Base-by-base conservation (phyloP, 2,113 vertebrate species). In the Strigops habroptila region DNA sequence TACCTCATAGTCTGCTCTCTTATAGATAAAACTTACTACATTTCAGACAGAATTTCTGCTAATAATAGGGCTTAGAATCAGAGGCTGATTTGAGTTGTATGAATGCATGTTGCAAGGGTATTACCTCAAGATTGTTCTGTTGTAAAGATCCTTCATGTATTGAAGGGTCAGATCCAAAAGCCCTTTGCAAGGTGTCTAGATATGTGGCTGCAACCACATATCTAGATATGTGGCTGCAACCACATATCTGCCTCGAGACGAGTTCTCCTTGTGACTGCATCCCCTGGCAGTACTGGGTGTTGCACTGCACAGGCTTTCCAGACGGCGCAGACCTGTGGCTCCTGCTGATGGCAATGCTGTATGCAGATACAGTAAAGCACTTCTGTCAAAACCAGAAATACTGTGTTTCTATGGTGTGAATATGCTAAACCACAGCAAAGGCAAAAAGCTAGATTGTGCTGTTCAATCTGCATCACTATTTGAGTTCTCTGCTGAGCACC, bases 201-300 rank as follows among this genome's bases (percentile, higher is more conserved):
- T n/a, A n/a, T n/a, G 18, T 24, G 55, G 24, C 23, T 89, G 35
- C 55, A 78, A 35, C n/a, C n/a, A n/a, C n/a, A n/a, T n/a, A n/a
- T n/a, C n/a, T n/a, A n/a, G n/a, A n/a, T n/a, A n/a, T n/a, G n/a
- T n/a, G n/a, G n/a, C n/a, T n/a, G n/a, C n/a, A n/a, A n/a, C 31
- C 10, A 11, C 59, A 33, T 15, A 25, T 19, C 6, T 35, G 18
- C 8, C 10, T 24, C 0, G 3, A 65, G 44, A 33, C 10, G 53
- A 6, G 27, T 22, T 83, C 31, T 62, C 14, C 44, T 44, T 24
- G 71, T 0, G 3, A 23, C 37, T 28, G 13, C 28, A 27, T 12
- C 15, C 41, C 28, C 28, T 30, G 49, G 23, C 68, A 28, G 21
- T 15, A 3, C 6, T 14, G 75, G 19, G 8, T 57, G 65, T 48